Evolutionary conservation across 2,888 invertebrate species (phyloP).

Genomic region (Oscheius sp.): DNA sequence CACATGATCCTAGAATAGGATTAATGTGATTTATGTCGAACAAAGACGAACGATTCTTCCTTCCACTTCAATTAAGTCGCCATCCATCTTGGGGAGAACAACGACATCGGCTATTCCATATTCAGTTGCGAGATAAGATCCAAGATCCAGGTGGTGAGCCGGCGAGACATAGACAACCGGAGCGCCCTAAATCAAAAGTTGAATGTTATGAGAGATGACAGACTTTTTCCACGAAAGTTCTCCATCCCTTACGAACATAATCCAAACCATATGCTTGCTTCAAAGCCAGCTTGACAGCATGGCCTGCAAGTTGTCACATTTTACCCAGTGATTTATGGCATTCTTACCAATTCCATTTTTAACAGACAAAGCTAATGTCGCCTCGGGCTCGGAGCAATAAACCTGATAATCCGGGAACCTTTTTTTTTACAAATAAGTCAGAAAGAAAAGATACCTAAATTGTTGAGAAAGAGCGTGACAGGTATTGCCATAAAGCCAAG

Average conservation of each 20-base stretch:
- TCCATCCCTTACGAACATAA: constrained; percentile 55
- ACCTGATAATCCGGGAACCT: constrained; percentile 54
- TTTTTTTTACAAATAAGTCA: background rate
- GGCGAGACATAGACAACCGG: constrained; percentile 65
- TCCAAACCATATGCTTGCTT: constrained; percentile 52
- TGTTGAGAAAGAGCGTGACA: constrained; percentile 45
- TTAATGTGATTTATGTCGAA: constrained; percentile 6
- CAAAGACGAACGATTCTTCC: constrained; percentile 55
- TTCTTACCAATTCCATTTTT: constrained; percentile 54
- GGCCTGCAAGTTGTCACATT: constrained; percentile 35
- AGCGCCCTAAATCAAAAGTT: constrained; percentile 45
- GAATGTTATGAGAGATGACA: background rate
- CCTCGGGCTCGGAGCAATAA: constrained; percentile 56
- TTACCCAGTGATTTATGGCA: background rate
- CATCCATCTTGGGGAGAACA: constrained; percentile 49
- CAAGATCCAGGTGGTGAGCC: constrained; percentile 59
- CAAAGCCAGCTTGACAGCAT: constrained; percentile 57
- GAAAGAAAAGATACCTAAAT: constrained; percentile 35
- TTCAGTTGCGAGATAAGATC: constrained; percentile 53
- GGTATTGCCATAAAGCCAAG: constrained; percentile 59
- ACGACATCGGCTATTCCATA: constrained; percentile 59
- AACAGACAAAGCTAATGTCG: constrained; percentile 47
- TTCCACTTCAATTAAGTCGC: constrained; percentile 55
- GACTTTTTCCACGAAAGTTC: constrained; percentile 54
- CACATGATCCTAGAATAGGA: constrained; percentile 54